phyloP scores from a whole-genome alignment of 2,888 invertebrate genomes.

The Mechanitis messenoides region DNA sequence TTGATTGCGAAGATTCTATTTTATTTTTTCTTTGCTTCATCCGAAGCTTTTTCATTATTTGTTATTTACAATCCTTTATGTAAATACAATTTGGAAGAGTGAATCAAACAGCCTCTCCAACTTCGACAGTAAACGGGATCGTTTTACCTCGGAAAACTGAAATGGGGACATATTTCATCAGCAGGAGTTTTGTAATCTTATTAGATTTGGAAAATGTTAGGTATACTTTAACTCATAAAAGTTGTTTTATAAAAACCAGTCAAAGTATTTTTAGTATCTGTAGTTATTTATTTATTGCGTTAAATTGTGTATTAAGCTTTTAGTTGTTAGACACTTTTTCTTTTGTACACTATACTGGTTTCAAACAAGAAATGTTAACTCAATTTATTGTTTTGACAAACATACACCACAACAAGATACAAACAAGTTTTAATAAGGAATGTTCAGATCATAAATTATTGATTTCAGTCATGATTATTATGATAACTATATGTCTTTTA shows the following conservation, averaged over 20 bases:
- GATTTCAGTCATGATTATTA: too few relatives aligned
- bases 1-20: background rate
- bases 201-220: background rate
- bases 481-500: too few relatives aligned
- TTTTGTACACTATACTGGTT: background rate
- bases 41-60: conserved; percentile 14
- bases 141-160: conserved; percentile 51
- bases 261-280: background rate
- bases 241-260: background rate
- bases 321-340: background rate
- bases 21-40: background rate
- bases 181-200: conserved; percentile 19
- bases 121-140: conserved; percentile 53
- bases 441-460: background rate
- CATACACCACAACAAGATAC: background rate
- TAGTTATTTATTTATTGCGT: background rate
- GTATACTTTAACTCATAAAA: background rate
- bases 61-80: conserved; percentile 46
- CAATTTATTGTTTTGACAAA: background rate
- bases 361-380: background rate
- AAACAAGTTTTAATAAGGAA: background rate
- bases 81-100: conserved; percentile 45
- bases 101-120: conserved; percentile 50
- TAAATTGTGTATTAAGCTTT: conserved; percentile 2
- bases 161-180: conserved; percentile 48